These are phyloP conservation scores for Sesamia nonagrioides DNA, from an alignment of 1,140 invertebrate genomes.

Conservation along the genomic window DNA sequence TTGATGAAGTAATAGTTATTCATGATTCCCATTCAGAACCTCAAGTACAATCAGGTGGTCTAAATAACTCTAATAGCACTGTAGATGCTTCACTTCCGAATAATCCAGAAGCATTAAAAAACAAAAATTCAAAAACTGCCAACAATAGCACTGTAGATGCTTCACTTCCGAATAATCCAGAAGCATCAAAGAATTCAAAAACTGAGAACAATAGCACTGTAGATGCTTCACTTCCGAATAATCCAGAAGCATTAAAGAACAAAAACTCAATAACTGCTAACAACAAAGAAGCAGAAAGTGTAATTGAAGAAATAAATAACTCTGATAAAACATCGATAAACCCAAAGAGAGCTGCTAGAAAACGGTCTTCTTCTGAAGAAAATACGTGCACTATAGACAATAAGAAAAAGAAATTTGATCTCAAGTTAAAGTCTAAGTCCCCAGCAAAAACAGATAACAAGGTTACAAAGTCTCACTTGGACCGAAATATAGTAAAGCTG, in stretches of 20 bases:
- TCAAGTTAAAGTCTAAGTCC: constrained; percentile 9
- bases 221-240: constrained; percentile 74
- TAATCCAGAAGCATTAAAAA: constrained; percentile 77
- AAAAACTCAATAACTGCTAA: not conserved
- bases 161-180: constrained; percentile 78
- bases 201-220: constrained; percentile 50
- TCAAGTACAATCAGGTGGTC: constrained; percentile 8
- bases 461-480: not conserved
- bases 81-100: constrained; percentile 72
- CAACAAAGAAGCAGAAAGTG: not conserved
- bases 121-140: not conserved
- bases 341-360: constrained; percentile 12
- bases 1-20: not conserved
- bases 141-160: constrained; percentile 63
- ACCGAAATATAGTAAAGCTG: not conserved
- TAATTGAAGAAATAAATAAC: constrained; percentile 1
- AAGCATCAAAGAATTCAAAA: constrained; percentile 61
- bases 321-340: not conserved
- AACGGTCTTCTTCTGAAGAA: constrained; percentile 43
- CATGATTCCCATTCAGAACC: not conserved
- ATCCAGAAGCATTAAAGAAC: constrained; percentile 75
- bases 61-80: constrained; percentile 57
- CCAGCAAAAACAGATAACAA: not conserved
- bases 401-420: constrained; percentile 34
- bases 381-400: not conserved